Evolutionary conservation across 2,113 vertebrate species (phyloP).

Genomic region (Craseonycteris thonglongyai): DNA sequence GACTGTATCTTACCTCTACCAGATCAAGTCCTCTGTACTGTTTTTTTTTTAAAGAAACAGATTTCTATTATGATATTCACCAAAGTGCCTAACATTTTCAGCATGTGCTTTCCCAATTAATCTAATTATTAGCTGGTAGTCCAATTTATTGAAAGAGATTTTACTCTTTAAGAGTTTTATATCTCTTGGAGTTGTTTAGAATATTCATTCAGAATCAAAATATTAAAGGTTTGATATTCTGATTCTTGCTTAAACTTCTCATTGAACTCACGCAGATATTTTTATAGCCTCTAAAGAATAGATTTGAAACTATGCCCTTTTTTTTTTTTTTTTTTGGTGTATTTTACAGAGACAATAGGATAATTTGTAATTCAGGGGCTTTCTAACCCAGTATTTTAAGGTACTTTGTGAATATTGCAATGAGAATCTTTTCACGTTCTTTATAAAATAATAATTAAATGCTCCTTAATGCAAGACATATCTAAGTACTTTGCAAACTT

Average conservation of each 20-base stretch:
- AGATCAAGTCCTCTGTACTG: neutral
- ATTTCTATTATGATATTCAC: neutral
- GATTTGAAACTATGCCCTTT: neutral
- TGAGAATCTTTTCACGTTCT: neutral
- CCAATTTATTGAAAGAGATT: neutral
- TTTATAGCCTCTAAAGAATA: neutral
- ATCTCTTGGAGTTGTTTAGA: neutral
- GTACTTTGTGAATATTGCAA: neutral
- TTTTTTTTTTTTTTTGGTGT: no score
- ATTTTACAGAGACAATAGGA: neutral
- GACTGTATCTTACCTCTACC: neutral
- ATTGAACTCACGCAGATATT: neutral
- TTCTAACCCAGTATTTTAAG: neutral
- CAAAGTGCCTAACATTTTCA: neutral
- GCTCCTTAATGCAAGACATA: neutral
- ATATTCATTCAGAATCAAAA: neutral
- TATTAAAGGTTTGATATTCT: neutral
- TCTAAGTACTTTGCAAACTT: neutral
- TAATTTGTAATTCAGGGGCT: neutral
- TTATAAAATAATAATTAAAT: neutral
- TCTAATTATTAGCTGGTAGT: neutral
- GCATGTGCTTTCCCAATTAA: neutral
- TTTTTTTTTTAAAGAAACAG: neutral
- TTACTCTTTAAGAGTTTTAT: neutral
- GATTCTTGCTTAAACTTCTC: neutral